Conservation (phyloP, 2,113 vertebrate genomes). For the Vireo altiloquus region DNA sequence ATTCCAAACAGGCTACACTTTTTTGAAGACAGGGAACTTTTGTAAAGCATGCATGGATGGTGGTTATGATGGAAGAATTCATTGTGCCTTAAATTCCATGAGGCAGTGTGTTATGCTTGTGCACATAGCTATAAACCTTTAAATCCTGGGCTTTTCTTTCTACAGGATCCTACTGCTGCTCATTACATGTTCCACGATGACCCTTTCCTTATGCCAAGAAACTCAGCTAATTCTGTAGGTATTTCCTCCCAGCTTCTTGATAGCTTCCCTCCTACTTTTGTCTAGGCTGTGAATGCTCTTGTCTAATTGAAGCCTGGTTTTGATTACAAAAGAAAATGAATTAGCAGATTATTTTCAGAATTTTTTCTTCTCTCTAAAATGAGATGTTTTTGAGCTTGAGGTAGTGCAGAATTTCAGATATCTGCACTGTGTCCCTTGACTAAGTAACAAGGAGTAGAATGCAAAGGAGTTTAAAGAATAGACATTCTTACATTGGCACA, state of each 20-base stretch:
- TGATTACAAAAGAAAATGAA: background rate
- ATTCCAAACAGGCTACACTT: background rate
- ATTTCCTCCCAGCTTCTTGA: background rate
- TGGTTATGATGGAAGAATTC: background rate
- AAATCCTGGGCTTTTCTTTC: background rate
- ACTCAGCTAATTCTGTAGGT: conserved; percentile 78
- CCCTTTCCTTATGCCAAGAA: conserved; percentile 83
- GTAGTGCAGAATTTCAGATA: background rate
- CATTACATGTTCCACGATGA: conserved; percentile 90
- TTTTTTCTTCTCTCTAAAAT: background rate
- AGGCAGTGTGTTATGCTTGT: background rate
- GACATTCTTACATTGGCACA: background rate
- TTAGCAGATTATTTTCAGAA: background rate
- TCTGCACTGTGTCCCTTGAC: background rate
- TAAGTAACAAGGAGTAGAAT: background rate
- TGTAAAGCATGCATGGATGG: background rate
- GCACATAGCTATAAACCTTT: fast-evolving
- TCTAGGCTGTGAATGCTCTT: background rate
- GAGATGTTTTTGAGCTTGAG: background rate
- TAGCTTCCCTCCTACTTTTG: background rate
- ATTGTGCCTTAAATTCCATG: background rate
- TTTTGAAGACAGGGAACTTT: background rate
- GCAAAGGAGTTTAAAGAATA: background rate
- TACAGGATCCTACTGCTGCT: conserved; percentile 85
- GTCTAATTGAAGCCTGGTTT: background rate